These are phyloP conservation scores for Conops quadrifasciatus DNA, from an alignment of 2,888 invertebrate genomes.

Conservation along the genomic window DNA sequence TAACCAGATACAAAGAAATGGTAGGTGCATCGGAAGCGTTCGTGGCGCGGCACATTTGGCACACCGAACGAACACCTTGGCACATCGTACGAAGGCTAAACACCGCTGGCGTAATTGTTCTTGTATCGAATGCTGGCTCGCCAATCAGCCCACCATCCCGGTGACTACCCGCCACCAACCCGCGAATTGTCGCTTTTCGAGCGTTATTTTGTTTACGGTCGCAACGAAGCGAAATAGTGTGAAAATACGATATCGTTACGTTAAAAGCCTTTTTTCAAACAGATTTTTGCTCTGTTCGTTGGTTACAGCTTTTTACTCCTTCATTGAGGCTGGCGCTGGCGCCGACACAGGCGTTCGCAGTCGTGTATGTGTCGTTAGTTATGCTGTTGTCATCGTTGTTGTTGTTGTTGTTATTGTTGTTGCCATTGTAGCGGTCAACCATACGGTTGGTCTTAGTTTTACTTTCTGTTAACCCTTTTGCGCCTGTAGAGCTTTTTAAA, in stretches of 20 bases:
- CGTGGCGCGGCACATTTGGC: no score
- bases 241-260: conserved; percentile 1
- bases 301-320: no score
- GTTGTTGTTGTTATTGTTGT: no score
- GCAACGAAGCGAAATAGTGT: not conserved
- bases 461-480: no score
- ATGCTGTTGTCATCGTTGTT: no score
- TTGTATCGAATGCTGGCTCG: conserved; percentile 25
- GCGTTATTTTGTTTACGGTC: no score
- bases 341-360: no score
- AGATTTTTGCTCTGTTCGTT: not conserved
- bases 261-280: conserved; percentile 1
- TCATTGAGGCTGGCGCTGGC: no score
- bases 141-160: conserved; percentile 20
- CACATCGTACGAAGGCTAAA: not conserved
- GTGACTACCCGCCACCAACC: conserved; percentile 16
- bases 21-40: not conserved
- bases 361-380: no score
- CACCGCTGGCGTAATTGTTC: not conserved
- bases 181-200: conserved; percentile 23
- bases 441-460: no score
- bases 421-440: no score
- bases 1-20: not conserved
- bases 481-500: no score
- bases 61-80: not conserved